Conservation (phyloP, 2,797 vertebrate species). For the Alcedo quadribrachys region DNA sequence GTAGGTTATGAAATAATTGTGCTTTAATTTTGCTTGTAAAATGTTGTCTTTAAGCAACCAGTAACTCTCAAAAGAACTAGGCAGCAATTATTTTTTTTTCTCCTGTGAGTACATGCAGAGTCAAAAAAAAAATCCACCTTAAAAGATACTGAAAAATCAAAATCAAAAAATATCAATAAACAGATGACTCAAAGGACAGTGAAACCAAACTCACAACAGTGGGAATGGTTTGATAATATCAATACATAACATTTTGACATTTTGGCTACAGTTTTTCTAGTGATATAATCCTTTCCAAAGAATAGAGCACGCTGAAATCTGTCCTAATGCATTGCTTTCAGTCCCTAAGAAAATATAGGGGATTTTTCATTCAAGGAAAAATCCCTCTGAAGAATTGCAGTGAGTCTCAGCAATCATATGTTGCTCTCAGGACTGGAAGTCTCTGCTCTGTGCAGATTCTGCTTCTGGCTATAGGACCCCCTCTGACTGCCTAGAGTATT, state of each 20-base stretch:
- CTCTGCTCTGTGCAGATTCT: not conserved
- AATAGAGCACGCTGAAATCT: not conserved
- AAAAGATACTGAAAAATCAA: not conserved
- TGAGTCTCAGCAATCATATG: not conserved
- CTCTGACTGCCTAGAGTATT: not conserved
- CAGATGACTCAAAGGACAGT: not conserved
- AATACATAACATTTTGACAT: not conserved
- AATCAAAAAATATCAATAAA: not conserved
- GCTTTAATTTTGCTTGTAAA: not conserved
- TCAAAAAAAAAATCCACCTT: not conserved
- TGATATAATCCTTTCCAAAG: not conserved
- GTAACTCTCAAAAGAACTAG: not conserved
- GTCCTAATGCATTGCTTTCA: not conserved
- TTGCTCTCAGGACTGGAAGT: not conserved
- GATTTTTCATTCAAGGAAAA: not conserved
- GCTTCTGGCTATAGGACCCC: not conserved
- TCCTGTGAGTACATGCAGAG: not conserved
- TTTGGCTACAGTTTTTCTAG: not conserved
- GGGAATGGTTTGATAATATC: not conserved
- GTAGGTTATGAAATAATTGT: not conserved
- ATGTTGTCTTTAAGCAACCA: not conserved
- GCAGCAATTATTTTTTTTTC: not conserved
- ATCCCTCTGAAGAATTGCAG: not conserved
- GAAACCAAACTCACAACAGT: not conserved
- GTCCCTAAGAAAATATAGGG: not conserved